These are phyloP conservation scores for Pomacea canaliculata DNA, from an alignment of 2,888 invertebrate genomes.

Conservation along the genomic window DNA sequence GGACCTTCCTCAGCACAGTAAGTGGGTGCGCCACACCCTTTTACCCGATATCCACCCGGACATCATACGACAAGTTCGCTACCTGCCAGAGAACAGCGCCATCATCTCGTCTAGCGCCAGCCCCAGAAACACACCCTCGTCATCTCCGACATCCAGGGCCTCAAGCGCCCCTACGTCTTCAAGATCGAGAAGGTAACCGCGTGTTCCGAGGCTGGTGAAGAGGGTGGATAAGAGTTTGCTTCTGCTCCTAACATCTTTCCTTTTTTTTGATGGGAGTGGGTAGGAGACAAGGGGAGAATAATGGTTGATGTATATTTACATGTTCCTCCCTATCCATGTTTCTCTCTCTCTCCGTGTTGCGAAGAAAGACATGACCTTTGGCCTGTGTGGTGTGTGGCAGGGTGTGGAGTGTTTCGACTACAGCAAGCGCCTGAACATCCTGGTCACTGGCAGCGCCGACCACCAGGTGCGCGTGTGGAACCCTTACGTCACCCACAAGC, in stretches of 20 bases:
- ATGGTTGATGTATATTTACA: background rate
- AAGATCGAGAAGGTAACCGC: conserved; percentile 63
- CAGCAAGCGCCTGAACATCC: conserved; percentile 63
- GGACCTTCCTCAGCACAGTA: conserved; percentile 58
- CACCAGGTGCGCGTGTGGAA: conserved; percentile 68
- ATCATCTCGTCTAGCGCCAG: conserved; percentile 64
- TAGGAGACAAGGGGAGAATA: no score
- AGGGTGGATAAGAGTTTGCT: background rate
- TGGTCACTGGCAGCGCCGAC: conserved; percentile 68
- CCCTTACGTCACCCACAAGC: conserved; percentile 67
- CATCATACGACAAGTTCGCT: conserved; percentile 62
- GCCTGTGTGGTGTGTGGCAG: conserved; percentile 31
- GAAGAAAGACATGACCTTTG: no score
- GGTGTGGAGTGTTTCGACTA: conserved; percentile 68
- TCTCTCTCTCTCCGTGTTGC: no score
- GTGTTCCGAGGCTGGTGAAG: background rate
- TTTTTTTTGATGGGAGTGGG: background rate
- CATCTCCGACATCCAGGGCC: conserved; percentile 60
- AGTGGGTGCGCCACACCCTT: conserved; percentile 52
- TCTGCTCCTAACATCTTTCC: background rate
- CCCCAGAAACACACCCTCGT: conserved; percentile 60
- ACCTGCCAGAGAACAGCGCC: conserved; percentile 64
- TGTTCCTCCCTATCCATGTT: background rate
- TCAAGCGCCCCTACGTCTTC: conserved; percentile 67
- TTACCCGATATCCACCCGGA: conserved; percentile 61